These are phyloP conservation scores for Eonycteris spelaea DNA, from an alignment of 2,113 vertebrate species.

Conservation along the genomic window DNA sequence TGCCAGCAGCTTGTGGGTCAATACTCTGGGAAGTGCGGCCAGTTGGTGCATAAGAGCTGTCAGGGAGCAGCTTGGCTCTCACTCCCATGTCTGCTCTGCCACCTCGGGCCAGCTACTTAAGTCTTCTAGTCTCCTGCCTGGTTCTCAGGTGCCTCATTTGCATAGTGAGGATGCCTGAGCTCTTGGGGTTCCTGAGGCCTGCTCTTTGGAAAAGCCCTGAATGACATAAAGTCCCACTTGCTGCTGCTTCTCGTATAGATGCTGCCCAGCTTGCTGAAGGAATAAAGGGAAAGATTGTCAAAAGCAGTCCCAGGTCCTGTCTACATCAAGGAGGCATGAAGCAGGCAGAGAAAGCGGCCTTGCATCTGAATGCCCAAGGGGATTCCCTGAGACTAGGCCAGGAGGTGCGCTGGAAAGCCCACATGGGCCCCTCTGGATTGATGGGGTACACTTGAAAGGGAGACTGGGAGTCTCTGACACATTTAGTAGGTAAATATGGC, in stretches of 20 bases:
- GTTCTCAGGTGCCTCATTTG: background rate
- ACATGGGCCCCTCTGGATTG: background rate
- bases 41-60: background rate
- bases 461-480: rapidly evolving
- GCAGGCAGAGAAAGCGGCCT: background rate
- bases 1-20: background rate
- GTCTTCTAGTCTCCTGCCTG: background rate
- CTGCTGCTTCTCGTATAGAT: background rate
- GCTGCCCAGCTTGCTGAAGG: background rate
- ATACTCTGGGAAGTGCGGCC: background rate
- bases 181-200: background rate
- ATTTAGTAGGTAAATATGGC: too few species aligned
- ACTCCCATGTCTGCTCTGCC: background rate
- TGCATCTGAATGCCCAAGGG: background rate
- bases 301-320: background rate
- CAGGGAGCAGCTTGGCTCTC: background rate
- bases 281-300: background rate
- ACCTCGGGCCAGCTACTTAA: background rate
- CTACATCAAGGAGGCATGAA: background rate
- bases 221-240: background rate
- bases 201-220: background rate
- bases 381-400: background rate
- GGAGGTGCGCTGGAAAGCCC: background rate
- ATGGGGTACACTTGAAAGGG: background rate
- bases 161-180: background rate